Conservation (phyloP, 2,888 invertebrate genomes). For the Drosophila paracracens region DNA sequence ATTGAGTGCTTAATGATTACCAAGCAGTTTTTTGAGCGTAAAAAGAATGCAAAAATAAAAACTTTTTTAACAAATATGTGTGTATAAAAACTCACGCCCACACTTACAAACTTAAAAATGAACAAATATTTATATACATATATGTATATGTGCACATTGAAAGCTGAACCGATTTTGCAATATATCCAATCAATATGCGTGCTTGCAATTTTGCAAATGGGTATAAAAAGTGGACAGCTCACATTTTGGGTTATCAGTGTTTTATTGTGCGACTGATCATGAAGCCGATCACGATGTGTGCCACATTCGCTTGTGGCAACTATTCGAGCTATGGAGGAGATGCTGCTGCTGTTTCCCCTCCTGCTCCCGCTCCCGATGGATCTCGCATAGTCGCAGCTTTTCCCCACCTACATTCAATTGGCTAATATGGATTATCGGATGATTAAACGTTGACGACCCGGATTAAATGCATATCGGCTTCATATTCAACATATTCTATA, state of each 20-base stretch:
- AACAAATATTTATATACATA: not conserved
- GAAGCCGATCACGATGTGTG: conserved; percentile 46
- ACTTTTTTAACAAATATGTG: not conserved
- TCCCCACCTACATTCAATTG: conserved; percentile 43
- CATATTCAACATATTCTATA: not conserved
- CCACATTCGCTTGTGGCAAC: conserved; percentile 37
- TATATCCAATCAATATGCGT: conserved; percentile 16
- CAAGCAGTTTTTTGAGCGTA: not conserved
- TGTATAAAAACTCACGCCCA: conserved; percentile 6
- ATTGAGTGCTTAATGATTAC: not conserved
- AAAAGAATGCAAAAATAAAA: not conserved
- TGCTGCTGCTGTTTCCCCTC: conserved; percentile 14
- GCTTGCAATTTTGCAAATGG: conserved; percentile 12
- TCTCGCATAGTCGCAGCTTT: conserved; percentile 57
- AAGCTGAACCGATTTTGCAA: conserved; percentile 13
- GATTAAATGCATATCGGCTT: not conserved
- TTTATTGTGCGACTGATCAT: conserved; percentile 39
- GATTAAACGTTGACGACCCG: conserved; percentile 20
- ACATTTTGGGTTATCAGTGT: conserved; percentile 10
- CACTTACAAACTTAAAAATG: not conserved
- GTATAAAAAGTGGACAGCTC: conserved; percentile 19
- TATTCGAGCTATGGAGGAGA: conserved; percentile 45
- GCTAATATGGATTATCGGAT: conserved; percentile 11
- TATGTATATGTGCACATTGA: not conserved
- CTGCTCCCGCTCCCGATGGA: conserved; percentile 13